Conservation (phyloP, 2,888 invertebrate genomes). For the Leptopilina myrica region DNA sequence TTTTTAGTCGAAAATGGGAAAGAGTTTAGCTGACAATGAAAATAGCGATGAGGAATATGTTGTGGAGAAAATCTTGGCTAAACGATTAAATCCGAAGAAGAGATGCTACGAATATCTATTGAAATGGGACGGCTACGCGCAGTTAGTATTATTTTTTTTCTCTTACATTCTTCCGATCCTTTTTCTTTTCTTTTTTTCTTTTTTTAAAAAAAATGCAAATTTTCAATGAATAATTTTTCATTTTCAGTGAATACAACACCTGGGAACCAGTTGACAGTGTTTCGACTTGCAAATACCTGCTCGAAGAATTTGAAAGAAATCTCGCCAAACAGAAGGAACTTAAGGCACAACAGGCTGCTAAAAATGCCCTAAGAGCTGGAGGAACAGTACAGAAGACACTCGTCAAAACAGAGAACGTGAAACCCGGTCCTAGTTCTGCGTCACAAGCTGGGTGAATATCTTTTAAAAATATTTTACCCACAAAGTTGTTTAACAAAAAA, state of each 20-base stretch:
- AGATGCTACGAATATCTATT: slow-evolving; percentile 90
- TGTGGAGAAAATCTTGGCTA: slow-evolving; percentile 90
- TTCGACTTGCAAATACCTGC: slow-evolving; percentile 85
- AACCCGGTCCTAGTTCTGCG: slow-evolving; percentile 72
- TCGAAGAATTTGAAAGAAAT: slow-evolving; percentile 89
- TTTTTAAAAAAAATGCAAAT: not conserved
- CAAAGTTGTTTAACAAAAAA: too few relatives aligned
- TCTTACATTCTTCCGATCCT: not conserved
- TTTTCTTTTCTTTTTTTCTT: not conserved
- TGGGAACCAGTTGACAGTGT: slow-evolving; percentile 90
- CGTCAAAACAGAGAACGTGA: slow-evolving; percentile 67
- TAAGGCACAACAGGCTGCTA: slow-evolving; percentile 74
- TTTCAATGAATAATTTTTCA: slow-evolving; percentile 13
- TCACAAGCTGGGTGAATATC: slow-evolving; percentile 67
- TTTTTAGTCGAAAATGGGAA: slow-evolving; percentile 44
- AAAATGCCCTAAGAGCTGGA: slow-evolving; percentile 55
- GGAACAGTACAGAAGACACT: slow-evolving; percentile 64
- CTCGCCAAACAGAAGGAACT: slow-evolving; percentile 86
- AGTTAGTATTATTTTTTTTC: slow-evolving; percentile 78
- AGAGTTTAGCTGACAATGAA: slow-evolving; percentile 58
- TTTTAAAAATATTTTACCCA: not conserved
- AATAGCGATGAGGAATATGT: slow-evolving; percentile 81
- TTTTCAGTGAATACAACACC: slow-evolving; percentile 85
- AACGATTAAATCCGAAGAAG: slow-evolving; percentile 86
- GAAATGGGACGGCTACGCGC: slow-evolving; percentile 90